phyloP scores from a whole-genome alignment of 1,140 invertebrate genomes.

The Drosophila simulans region DNA sequence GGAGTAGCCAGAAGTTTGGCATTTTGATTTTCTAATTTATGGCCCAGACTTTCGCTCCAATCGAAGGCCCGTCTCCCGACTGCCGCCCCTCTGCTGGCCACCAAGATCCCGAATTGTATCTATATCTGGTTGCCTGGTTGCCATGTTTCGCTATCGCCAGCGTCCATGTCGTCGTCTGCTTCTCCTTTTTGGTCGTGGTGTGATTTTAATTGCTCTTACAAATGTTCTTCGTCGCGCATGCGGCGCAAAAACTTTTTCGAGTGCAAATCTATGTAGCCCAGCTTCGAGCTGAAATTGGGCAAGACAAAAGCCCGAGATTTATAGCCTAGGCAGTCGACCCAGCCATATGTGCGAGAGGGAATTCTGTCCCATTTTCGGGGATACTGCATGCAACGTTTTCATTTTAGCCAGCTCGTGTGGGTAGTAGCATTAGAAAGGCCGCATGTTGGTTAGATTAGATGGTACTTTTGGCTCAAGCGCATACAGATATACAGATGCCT shows the following conservation, averaged over 20 bases:
- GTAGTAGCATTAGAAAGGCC: slow-evolving; percentile 29
- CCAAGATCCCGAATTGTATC: slow-evolving; percentile 16
- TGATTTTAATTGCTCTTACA: slow-evolving; percentile 80
- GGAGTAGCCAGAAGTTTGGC: slow-evolving; percentile 45
- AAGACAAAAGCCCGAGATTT: slow-evolving; percentile 59
- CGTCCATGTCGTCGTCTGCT: slow-evolving; percentile 58
- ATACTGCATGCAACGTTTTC: slow-evolving; percentile 43
- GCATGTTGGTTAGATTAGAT: neutral
- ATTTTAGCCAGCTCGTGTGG: slow-evolving; percentile 30
- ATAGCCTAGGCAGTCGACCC: slow-evolving; percentile 28
- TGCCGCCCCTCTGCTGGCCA: neutral
- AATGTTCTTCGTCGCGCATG: slow-evolving; percentile 71
- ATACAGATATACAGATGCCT: neutral
- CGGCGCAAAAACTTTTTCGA: slow-evolving; percentile 54
- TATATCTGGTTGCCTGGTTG: slow-evolving; percentile 49
- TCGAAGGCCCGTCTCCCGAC: slow-evolving; percentile 20
- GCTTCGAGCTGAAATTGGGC: slow-evolving; percentile 35
- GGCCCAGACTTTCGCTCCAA: slow-evolving; percentile 53
- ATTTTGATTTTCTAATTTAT: slow-evolving; percentile 79
- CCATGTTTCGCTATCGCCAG: slow-evolving; percentile 62
- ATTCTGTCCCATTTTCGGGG: slow-evolving; percentile 28
- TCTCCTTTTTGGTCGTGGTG: slow-evolving; percentile 69
- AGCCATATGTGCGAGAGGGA: slow-evolving; percentile 40
- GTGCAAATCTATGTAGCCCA: slow-evolving; percentile 70
- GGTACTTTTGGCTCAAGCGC: neutral